These are phyloP conservation scores for Typhlomys cinereus DNA, from an alignment of 2,113 vertebrate species.

Conservation along the genomic window DNA sequence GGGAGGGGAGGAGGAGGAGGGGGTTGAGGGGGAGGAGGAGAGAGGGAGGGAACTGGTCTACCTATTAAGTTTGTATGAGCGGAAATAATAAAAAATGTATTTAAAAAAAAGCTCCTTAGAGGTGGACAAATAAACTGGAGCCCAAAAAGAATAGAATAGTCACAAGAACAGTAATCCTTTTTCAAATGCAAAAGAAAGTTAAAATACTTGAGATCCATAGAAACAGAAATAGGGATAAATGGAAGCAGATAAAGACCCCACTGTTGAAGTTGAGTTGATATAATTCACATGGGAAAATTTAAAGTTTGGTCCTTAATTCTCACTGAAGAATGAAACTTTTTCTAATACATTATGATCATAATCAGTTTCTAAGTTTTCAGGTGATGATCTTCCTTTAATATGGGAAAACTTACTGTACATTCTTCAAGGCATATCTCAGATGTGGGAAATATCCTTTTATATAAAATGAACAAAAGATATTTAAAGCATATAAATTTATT, in stretches of 20 bases:
- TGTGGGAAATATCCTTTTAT: background rate
- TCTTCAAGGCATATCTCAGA: background rate
- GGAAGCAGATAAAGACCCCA: background rate
- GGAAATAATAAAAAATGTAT: too few species aligned
- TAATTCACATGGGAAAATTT: slow-evolving; percentile 30
- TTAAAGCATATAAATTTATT: slow-evolving; percentile 38
- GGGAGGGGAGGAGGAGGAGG: too few species aligned
- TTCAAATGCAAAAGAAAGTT: slow-evolving; percentile 35
- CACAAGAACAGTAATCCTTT: slow-evolving; percentile 14
- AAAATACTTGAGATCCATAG: background rate
- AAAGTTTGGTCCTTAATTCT: slow-evolving; percentile 1
- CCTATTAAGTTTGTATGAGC: too few species aligned
- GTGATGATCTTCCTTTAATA: slow-evolving; percentile 1
- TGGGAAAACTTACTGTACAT: background rate
- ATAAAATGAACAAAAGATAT: background rate
- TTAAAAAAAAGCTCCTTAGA: background rate
- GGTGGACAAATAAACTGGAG: slow-evolving; percentile 43
- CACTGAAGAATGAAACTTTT: background rate
- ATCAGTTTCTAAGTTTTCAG: background rate
- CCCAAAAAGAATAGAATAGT: background rate
- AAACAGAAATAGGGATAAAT: background rate
- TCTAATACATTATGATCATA: slow-evolving; percentile 6
- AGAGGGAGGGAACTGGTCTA: too few species aligned
- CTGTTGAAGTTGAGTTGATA: slow-evolving; percentile 32
- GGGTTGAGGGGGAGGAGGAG: too few species aligned